These are phyloP conservation scores for Meandrusa payeni DNA, from an alignment of 2,888 invertebrate genomes.

Conservation along the genomic window DNA sequence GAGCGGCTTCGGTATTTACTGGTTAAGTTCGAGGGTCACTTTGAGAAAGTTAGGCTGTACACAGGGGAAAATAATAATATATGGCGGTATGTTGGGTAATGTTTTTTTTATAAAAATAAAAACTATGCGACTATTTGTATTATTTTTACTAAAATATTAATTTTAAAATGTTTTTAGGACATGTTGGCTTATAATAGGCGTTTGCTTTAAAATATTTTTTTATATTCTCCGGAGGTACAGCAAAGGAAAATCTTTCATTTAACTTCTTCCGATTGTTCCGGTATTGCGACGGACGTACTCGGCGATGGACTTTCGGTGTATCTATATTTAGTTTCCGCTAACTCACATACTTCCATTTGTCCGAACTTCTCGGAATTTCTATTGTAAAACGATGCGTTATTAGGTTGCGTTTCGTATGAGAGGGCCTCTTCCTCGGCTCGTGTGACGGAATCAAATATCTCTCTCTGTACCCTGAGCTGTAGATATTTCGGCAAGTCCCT, in stretches of 20 bases:
- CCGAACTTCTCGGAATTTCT: constrained; percentile 8
- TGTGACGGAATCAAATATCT: constrained; percentile 27
- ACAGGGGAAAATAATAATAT: constrained; percentile 46
- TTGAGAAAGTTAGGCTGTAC: constrained; percentile 51
- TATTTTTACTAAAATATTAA: neutral
- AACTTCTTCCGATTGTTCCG: constrained; percentile 12
- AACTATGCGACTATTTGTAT: no score
- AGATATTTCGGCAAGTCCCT: constrained; percentile 36
- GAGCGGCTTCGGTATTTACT: constrained; percentile 76
- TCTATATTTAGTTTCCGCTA: constrained; percentile 22
- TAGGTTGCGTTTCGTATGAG: constrained; percentile 8
- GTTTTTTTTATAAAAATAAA: no score
- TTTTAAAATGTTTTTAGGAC: no score
- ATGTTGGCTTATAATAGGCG: no score
- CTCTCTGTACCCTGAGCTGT: constrained; percentile 39
- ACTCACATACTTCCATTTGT: constrained; percentile 20
- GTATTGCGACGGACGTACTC: constrained; percentile 9
- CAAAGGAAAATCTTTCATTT: no score
- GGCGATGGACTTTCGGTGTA: constrained; percentile 17
- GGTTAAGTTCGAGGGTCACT: constrained; percentile 74
- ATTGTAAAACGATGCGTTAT: constrained; percentile 6
- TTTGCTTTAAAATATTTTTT: no score
- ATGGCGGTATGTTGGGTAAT: constrained; percentile 14
- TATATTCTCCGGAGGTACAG: no score
- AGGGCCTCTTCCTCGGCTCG: constrained; percentile 22